Evolutionary conservation across 2,113 vertebrate species (phyloP).

Genomic region (Sminthopsis crassicaudata): DNA sequence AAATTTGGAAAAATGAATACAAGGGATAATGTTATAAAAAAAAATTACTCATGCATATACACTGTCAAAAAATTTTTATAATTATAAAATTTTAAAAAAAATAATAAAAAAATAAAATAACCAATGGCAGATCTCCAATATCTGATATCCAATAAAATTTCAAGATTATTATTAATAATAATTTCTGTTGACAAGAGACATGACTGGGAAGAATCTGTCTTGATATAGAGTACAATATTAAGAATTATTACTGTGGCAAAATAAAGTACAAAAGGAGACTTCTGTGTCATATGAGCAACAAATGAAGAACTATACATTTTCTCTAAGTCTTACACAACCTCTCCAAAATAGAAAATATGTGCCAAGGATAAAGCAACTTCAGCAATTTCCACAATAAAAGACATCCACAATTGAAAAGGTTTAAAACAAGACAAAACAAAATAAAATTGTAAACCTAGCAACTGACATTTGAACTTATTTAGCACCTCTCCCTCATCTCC

Average conservation of each 20-base stretch:
- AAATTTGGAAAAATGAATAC: too few relatives aligned
- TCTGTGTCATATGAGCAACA: not conserved
- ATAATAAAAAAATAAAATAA: too few relatives aligned
- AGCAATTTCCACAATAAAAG: not conserved
- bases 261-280: not conserved
- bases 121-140: not conserved
- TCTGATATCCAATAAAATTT: not conserved
- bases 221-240: not conserved
- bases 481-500: not conserved
- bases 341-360: not conserved
- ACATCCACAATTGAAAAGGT: not conserved
- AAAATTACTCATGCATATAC: too few relatives aligned
- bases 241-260: not conserved
- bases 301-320: not conserved
- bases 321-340: not conserved
- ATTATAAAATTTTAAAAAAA: too few relatives aligned
- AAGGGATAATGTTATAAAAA: too few relatives aligned
- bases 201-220: not conserved
- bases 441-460: not conserved
- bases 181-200: not conserved
- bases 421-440: not conserved
- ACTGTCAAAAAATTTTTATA: too few relatives aligned
- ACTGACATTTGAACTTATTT: not conserved
- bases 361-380: not conserved
- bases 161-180: not conserved